A percentile compares a stretch with the other conserved stretches of the same genome.
phyloP scores from a whole-genome alignment of 2,888 invertebrate genomes.

The Torymus texanus region DNA sequence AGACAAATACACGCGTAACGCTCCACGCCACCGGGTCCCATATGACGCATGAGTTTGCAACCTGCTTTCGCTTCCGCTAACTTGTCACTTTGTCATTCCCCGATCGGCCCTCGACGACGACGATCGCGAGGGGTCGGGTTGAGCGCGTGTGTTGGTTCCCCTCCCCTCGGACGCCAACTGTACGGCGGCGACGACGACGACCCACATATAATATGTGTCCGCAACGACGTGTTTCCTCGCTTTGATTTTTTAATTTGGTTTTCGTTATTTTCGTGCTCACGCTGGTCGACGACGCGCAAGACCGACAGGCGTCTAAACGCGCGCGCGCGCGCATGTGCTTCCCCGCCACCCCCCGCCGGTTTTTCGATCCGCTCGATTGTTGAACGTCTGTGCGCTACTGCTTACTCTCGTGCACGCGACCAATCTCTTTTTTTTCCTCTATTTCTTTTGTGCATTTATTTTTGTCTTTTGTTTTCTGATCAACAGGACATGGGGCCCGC shows the following conservation, averaged over 20 bases:
- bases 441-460: conserved; percentile 45
- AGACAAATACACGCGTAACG: conserved; percentile 3
- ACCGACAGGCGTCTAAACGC: not conserved
- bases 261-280: not conserved
- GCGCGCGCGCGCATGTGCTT: not conserved
- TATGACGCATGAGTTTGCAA: conserved; percentile 60
- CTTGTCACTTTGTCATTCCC: conserved; percentile 62
- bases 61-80: conserved; percentile 59
- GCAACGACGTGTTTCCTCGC: not conserved
- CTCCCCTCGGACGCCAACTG: not conserved
- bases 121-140: conserved; percentile 56
- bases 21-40: conserved; percentile 48
- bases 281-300: not conserved
- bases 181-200: not conserved
- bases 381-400: no score
- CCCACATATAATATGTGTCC: not conserved
- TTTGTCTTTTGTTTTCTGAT: conserved; percentile 53
- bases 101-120: conserved; percentile 56
- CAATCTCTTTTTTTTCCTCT: conserved; percentile 12
- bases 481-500: conserved; percentile 64
- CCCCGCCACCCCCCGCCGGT: not conserved
- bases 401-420: not conserved
- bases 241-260: not conserved
- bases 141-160: conserved; percentile 15
- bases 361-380: not conserved